phyloP scores from a whole-genome alignment of 2,113 vertebrate species.

The Zapus hudsonius region DNA sequence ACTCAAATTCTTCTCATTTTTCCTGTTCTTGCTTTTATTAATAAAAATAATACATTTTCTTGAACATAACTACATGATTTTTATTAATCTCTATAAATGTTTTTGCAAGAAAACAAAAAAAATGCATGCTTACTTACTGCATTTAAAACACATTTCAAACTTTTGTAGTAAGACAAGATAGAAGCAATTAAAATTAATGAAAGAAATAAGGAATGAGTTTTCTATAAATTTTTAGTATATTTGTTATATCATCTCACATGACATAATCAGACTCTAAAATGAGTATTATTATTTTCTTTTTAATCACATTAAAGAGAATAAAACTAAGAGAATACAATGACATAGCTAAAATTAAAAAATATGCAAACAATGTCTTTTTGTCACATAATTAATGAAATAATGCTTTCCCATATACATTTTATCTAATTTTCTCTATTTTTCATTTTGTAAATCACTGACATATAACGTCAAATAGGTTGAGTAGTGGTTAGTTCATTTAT shows the following conservation, averaged over 20 bases:
- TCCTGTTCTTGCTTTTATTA: constrained; percentile 2
- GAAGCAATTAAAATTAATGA: constrained; percentile 12
- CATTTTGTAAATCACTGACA: neutral
- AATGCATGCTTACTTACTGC: too few relatives aligned
- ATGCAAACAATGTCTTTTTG: neutral
- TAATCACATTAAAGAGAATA: neutral
- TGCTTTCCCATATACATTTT: neutral
- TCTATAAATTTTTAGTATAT: neutral
- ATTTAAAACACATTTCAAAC: neutral
- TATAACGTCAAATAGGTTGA: neutral
- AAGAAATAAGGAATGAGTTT: neutral
- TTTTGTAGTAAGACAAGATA: neutral
- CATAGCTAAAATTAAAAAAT: neutral
- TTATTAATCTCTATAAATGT: too few relatives aligned
- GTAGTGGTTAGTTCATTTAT: neutral
- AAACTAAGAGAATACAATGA: neutral
- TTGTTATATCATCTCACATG: neutral
- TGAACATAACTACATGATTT: neutral
- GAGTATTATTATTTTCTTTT: neutral
- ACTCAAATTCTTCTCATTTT: neutral
- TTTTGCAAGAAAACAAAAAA: too few relatives aligned
- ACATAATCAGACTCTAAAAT: neutral
- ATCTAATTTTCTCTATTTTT: neutral
- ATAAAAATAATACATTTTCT: neutral
- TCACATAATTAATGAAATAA: neutral